Conservation (phyloP, 1,140 invertebrate species). For the Nixonia krombeini region DNA sequence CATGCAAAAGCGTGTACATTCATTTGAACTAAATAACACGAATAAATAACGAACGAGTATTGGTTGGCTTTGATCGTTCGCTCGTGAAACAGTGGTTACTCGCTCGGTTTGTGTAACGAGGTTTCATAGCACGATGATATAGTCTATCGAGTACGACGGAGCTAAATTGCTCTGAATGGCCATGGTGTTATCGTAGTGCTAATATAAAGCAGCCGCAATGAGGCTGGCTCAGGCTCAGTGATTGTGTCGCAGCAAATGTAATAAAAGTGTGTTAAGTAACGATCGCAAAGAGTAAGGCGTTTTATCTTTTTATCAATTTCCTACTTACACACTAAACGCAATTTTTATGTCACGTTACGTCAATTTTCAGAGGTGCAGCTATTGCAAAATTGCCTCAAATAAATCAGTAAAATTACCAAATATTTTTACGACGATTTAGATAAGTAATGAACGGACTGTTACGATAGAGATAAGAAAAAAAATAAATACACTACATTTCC, state of each 20-base stretch:
- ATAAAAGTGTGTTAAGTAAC: constrained; percentile 18
- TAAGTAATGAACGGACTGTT: no score
- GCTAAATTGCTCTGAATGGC: constrained; percentile 49
- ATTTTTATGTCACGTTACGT: no score
- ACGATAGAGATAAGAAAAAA: no score
- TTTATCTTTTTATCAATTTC: neutral
- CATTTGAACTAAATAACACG: constrained; percentile 30
- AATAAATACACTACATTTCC: no score
- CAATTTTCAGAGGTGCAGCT: no score
- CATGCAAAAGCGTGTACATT: constrained; percentile 5
- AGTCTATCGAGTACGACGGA: constrained; percentile 35
- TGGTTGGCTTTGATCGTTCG: constrained; percentile 43
- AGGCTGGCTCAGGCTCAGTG: constrained; percentile 23
- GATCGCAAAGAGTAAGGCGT: neutral
- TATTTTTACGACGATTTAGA: no score
- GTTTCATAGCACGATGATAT: constrained; percentile 43
- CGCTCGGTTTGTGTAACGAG: constrained; percentile 50
- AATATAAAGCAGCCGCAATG: constrained; percentile 46
- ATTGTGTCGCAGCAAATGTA: constrained; percentile 32
- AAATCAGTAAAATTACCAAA: no score
- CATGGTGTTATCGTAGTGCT: constrained; percentile 43
- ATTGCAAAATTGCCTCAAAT: no score
- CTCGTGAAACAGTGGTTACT: constrained; percentile 50
- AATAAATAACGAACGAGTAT: constrained; percentile 49
- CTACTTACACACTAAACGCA: no score